Evolutionary conservation across 2,113 vertebrate species (phyloP).

Genomic region (Crotalus helleri): DNA sequence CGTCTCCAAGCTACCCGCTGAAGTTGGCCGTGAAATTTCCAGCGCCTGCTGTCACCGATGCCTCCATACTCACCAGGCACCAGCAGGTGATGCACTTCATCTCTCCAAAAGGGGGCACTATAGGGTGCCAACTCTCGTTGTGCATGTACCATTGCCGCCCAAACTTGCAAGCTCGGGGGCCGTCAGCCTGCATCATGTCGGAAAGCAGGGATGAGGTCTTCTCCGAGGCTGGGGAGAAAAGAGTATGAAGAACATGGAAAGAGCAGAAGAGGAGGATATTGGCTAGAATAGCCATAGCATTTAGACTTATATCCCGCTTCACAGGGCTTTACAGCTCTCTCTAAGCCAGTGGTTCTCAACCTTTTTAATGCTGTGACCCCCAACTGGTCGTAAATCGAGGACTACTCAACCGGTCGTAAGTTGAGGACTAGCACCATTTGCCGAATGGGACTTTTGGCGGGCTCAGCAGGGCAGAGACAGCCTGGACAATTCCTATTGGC

Average conservation of each 20-base stretch:
- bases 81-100: slow-evolving; percentile 98
- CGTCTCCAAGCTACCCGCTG: background rate
- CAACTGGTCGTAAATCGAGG: too few relatives aligned
- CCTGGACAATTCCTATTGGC: too few relatives aligned
- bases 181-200: slow-evolving; percentile 92
- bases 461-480: too few relatives aligned
- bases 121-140: slow-evolving; percentile 93
- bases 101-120: slow-evolving; percentile 86
- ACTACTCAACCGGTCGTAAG: too few relatives aligned
- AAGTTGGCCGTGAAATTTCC: too few relatives aligned
- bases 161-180: slow-evolving; percentile 87
- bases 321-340: too few relatives aligned
- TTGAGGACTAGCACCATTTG: too few relatives aligned
- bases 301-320: background rate
- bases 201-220: slow-evolving; percentile 66
- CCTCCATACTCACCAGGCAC: slow-evolving; percentile 86
- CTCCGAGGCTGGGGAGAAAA: slow-evolving; percentile 64
- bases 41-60: too few relatives aligned
- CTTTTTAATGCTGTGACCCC: too few relatives aligned
- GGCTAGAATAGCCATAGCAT: background rate
- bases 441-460: too few relatives aligned
- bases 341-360: too few relatives aligned
- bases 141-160: slow-evolving; percentile 92
- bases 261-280: background rate
- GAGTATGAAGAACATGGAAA: background rate